These are phyloP conservation scores for Dicrurus megarhynchus DNA, from an alignment of 2,113 vertebrate genomes.

Conservation along the genomic window DNA sequence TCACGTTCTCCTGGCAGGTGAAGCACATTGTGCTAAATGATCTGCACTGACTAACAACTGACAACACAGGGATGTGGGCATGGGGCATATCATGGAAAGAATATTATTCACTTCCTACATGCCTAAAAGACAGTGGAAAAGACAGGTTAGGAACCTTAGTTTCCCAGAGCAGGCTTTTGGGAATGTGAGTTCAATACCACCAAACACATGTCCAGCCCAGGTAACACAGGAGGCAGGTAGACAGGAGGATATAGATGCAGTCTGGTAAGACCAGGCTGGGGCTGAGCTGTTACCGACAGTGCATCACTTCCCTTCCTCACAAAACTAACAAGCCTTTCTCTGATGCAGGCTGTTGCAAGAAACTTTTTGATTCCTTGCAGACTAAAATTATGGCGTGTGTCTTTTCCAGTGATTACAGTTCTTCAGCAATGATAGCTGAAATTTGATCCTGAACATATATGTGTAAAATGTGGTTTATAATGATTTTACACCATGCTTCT, in stretches of 20 bases:
- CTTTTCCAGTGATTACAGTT: neutral
- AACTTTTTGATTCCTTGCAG: neutral
- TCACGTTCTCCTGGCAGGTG: neutral
- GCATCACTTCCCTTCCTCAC: neutral
- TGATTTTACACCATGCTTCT: neutral
- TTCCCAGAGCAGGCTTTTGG: neutral
- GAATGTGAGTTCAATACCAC: neutral
- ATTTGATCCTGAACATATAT: neutral
- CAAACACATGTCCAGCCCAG: neutral
- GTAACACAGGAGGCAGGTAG: neutral
- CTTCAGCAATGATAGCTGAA: neutral
- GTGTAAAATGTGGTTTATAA: neutral
- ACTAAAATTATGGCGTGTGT: neutral
- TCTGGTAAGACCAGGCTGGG: neutral
- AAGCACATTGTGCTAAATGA: neutral
- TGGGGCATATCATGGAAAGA: neutral
- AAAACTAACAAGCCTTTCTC: neutral
- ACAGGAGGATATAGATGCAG: neutral
- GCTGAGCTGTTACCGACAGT: neutral
- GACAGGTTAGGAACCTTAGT: neutral
- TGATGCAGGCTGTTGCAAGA: neutral
- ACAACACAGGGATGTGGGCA: neutral
- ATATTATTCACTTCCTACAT: neutral
- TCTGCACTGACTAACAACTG: neutral
- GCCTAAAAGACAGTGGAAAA: neutral